Percentiles rank a stretch among this genome's conserved stretches.
These are phyloP conservation scores for Macrotis lagotis DNA, from an alignment of 2,113 vertebrate species.

Conservation along the genomic window DNA sequence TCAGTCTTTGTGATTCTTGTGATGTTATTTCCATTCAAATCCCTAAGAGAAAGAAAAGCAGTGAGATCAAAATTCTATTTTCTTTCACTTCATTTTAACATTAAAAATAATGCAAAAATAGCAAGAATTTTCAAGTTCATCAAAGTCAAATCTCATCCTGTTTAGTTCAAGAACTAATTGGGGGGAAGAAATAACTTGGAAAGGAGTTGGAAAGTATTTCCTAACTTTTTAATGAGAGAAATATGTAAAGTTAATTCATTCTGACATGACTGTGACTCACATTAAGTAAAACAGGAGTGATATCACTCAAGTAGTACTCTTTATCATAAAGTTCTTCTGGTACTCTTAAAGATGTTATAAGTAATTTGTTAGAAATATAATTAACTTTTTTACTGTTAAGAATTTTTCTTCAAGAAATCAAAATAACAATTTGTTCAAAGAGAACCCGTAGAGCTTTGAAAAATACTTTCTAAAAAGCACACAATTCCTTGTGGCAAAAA, in stretches of 20 bases:
- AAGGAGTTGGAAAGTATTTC: slow-evolving; percentile 44
- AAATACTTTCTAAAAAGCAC: slow-evolving; percentile 10
- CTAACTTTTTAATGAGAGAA: slow-evolving; percentile 42
- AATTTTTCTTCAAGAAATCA: slow-evolving; percentile 10
- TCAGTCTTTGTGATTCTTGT: slow-evolving; percentile 97
- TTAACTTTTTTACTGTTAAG: neutral
- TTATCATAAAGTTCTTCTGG: neutral
- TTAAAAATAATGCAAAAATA: slow-evolving; percentile 43
- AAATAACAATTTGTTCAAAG: slow-evolving; percentile 1
- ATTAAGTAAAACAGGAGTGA: neutral
- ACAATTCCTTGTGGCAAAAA: slow-evolving; percentile 19
- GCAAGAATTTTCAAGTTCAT: neutral
- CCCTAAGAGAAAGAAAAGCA: slow-evolving; percentile 85
- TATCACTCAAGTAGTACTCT: neutral
- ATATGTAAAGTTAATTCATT: slow-evolving; percentile 52
- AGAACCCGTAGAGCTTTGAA: neutral
- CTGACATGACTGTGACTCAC: neutral
- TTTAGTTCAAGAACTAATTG: neutral
- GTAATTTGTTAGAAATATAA: neutral
- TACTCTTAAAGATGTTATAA: neutral
- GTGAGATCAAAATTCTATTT: slow-evolving; percentile 72
- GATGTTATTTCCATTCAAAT: slow-evolving; percentile 99
- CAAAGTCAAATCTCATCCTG: neutral
- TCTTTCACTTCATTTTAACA: slow-evolving; percentile 31
- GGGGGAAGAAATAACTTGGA: neutral